phyloP scores from a whole-genome alignment of 2,113 vertebrate species.

The Salvelinus alpinus region DNA sequence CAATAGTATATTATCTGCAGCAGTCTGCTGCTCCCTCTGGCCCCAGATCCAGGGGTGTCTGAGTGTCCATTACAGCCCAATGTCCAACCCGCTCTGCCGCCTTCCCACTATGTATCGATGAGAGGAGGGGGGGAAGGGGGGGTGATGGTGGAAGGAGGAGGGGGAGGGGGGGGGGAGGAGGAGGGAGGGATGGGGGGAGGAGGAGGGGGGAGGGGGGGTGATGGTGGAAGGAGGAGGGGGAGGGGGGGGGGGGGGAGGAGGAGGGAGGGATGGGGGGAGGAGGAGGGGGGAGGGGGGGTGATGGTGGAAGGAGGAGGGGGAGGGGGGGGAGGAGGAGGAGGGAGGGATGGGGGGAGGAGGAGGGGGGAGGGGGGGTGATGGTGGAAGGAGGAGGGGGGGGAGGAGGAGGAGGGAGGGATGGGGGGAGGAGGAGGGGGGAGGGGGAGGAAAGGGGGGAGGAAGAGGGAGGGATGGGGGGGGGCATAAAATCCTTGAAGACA shows the following conservation, averaged over 20 bases:
- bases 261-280: not conserved
- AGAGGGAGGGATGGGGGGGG: not conserved
- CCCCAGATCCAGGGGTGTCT: not conserved
- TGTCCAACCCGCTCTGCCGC: too few species aligned
- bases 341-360: not conserved
- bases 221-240: too few species aligned
- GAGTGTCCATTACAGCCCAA: too few species aligned
- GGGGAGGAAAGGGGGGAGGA: not conserved
- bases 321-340: too few species aligned
- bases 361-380: too few species aligned
- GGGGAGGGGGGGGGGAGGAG: not conserved
- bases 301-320: too few species aligned
- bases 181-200: too few species aligned
- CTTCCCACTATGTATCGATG: not conserved
- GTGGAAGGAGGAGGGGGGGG: too few species aligned
- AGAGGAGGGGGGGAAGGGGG: not conserved
- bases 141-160: not conserved
- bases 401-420: too few species aligned
- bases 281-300: not conserved
- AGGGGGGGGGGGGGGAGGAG: not conserved
- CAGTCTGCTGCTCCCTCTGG: conserved; percentile 48
- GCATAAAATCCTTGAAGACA: too few species aligned
- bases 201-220: too few species aligned
- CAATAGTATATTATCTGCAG: conserved; percentile 56
- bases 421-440: not conserved